phyloP scores from a whole-genome alignment of 2,888 invertebrate genomes.

The Drosophila birchii region DNA sequence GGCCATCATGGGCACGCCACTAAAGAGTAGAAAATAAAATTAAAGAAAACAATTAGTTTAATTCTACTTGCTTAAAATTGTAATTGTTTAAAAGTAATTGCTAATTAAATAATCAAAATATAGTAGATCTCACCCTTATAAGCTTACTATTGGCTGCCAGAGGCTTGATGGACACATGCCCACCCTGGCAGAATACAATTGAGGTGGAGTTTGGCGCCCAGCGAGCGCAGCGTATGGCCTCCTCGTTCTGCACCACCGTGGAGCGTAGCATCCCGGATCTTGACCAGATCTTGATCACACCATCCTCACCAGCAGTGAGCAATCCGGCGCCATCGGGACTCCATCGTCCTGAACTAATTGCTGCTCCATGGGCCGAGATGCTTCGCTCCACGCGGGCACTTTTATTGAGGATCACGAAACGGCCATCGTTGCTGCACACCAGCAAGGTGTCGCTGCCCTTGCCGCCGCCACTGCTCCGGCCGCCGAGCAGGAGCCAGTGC shows the following conservation, averaged over 20 bases:
- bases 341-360: constrained; percentile 95
- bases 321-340: constrained; percentile 98
- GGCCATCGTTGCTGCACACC: constrained; percentile 95
- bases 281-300: constrained; percentile 98
- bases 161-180: constrained; percentile 89
- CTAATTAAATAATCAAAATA: background rate
- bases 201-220: constrained; percentile 92
- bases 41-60: background rate
- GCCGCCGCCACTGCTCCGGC: constrained; percentile 83
- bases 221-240: constrained; percentile 92
- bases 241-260: constrained; percentile 92
- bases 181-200: constrained; percentile 89
- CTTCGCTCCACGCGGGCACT: constrained; percentile 96
- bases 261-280: constrained; percentile 97
- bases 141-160: constrained; percentile 90
- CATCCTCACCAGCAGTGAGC: constrained; percentile 97
- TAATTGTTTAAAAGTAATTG: no score
- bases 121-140: constrained; percentile 86
- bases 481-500: constrained; percentile 89
- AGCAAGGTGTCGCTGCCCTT: constrained; percentile 90
- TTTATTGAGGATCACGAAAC: constrained; percentile 94
- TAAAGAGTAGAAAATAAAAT: constrained; percentile 80
- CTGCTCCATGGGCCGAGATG: constrained; percentile 96
- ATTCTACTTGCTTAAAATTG: background rate
- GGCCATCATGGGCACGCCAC: constrained; percentile 98